Conservation (phyloP, 1,140 invertebrate genomes). For the Meloidogyne hapla region DNA sequence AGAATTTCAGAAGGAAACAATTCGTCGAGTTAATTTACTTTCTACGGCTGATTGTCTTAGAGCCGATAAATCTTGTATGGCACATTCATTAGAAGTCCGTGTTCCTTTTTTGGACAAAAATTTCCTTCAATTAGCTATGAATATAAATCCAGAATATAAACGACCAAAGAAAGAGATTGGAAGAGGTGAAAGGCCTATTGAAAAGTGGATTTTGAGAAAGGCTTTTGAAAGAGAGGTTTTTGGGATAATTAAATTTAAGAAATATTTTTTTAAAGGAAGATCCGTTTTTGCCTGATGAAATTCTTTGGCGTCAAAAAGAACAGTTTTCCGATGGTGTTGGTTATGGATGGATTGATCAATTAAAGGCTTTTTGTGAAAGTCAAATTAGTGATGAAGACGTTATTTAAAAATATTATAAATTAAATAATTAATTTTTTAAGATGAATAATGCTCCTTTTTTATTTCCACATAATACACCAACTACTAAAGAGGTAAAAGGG, state of each 20-base stretch:
- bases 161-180: conserved; percentile 44
- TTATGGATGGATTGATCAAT: conserved; percentile 61
- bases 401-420: conserved; percentile 11
- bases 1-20: conserved; percentile 63
- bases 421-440: conserved; percentile 35
- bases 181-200: conserved; percentile 40
- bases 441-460: conserved; percentile 43
- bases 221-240: conserved; percentile 57
- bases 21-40: conserved; percentile 55
- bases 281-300: conserved; percentile 57
- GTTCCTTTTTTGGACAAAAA: conserved; percentile 63
- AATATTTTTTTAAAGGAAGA: conserved; percentile 53
- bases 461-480: conserved; percentile 61
- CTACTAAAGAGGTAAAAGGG: conserved; percentile 45
- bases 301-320: conserved; percentile 63
- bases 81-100: conserved; percentile 58
- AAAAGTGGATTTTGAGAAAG: conserved; percentile 59
- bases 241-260: conserved; percentile 14
- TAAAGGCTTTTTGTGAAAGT: conserved; percentile 49
- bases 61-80: conserved; percentile 63
- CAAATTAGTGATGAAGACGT: conserved; percentile 60
- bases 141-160: conserved; percentile 48
- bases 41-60: conserved; percentile 61
- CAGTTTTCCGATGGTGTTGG: conserved; percentile 64
- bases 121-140: conserved; percentile 57